These are phyloP conservation scores for Esox lucius DNA, from an alignment of 2,797 vertebrate genomes.

Conservation along the genomic window DNA sequence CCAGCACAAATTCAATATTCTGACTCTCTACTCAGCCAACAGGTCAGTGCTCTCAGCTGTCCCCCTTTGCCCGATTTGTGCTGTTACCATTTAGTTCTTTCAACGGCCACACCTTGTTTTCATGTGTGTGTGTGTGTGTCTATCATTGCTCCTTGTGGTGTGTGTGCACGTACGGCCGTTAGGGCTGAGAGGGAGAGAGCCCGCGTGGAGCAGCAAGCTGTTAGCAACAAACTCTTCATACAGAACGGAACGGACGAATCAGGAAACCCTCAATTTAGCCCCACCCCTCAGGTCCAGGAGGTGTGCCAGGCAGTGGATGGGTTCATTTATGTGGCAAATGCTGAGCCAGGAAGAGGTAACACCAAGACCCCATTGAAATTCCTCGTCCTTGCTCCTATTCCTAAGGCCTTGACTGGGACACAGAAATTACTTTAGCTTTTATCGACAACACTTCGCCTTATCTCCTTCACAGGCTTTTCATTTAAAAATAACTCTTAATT, in stretches of 20 bases:
- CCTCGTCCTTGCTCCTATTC: constrained; percentile 43
- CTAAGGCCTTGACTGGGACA: neutral
- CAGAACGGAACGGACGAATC: constrained; percentile 69
- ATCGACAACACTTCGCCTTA: neutral
- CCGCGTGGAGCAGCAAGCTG: constrained; percentile 74
- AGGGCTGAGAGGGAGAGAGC: constrained; percentile 90
- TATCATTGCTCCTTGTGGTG: neutral
- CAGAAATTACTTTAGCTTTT: neutral
- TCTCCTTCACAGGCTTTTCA: neutral
- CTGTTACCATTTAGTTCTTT: neutral
- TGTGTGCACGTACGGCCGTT: too few relatives aligned
- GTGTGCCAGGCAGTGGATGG: constrained; percentile 88
- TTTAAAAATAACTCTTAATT: neutral
- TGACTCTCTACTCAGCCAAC: constrained; percentile 89
- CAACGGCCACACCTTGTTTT: neutral
- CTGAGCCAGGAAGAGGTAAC: neutral
- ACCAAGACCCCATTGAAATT: constrained; percentile 89
- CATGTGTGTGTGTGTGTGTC: neutral
- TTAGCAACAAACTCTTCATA: constrained; percentile 86
- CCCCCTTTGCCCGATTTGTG: neutral
- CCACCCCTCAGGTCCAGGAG: constrained; percentile 85
- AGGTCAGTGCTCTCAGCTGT: constrained; percentile 73
- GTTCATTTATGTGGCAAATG: constrained; percentile 92
- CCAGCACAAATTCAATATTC: constrained; percentile 88
- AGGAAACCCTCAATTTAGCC: constrained; percentile 65